A percentile compares a stretch with the other conserved stretches of the same genome.
These are phyloP conservation scores for Drosophila elegans DNA, from an alignment of 1,140 invertebrate genomes.

Conservation along the genomic window DNA sequence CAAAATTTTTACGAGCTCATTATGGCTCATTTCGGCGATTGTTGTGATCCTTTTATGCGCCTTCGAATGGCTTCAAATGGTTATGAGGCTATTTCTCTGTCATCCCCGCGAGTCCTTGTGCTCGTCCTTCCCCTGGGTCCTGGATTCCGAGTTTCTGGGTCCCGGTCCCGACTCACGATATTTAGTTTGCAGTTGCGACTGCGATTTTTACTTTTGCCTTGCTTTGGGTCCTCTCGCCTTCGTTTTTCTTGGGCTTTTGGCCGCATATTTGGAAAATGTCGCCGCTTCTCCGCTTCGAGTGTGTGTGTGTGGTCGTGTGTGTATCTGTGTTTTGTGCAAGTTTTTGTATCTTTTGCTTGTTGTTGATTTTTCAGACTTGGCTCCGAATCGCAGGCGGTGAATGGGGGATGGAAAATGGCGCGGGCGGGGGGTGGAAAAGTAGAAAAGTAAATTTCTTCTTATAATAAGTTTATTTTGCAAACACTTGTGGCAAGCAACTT, in stretches of 20 bases:
- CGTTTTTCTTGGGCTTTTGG: conserved; percentile 47
- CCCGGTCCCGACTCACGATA: conserved; percentile 56
- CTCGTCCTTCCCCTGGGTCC: conserved; percentile 33
- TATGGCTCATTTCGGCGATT: conserved; percentile 85
- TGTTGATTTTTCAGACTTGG: conserved; percentile 82
- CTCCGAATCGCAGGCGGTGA: conserved; percentile 38
- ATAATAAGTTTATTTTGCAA: conserved; percentile 84
- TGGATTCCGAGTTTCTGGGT: conserved; percentile 14
- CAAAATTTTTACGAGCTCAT: conserved; percentile 85
- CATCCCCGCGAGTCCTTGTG: conserved; percentile 48
- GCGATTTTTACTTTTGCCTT: conserved; percentile 76
- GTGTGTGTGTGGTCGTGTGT: conserved; percentile 21
- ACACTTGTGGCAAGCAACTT: conserved; percentile 84
- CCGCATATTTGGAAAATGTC: conserved; percentile 77
- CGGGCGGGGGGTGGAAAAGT: conserved; percentile 9
- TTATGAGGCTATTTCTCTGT: conserved; percentile 85
- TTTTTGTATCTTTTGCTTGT: conserved; percentile 80
- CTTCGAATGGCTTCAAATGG: conserved; percentile 85
- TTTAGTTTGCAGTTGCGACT: conserved; percentile 82
- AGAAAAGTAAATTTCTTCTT: conserved; percentile 82
- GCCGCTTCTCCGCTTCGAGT: conserved; percentile 50
- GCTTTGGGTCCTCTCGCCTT: conserved; percentile 37
- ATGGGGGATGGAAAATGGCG: conserved; percentile 15
- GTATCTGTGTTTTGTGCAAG: conserved; percentile 69
- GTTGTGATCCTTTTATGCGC: conserved; percentile 85